Percentiles rank a stretch among this genome's conserved stretches.
Conservation (phyloP, 2,797 vertebrate genomes). For the Lepilemur ruficaudatus region DNA sequence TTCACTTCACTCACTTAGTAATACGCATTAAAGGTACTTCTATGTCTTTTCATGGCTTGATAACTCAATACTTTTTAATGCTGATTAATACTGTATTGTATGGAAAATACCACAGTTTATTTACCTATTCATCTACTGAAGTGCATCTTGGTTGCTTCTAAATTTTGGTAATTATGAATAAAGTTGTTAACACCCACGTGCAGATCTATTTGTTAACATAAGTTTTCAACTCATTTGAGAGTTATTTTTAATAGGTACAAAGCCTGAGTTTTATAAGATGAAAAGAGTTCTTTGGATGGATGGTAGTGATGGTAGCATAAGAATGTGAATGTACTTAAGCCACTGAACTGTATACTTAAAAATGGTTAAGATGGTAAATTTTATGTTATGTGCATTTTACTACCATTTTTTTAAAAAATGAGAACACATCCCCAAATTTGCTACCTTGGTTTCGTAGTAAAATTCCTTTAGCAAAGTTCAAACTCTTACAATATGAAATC, state of each 20-base stretch:
- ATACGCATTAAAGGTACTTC: not conserved
- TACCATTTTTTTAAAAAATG: not conserved
- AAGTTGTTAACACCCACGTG: not conserved
- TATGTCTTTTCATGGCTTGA: not conserved
- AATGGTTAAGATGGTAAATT: not conserved
- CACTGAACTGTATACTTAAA: not conserved
- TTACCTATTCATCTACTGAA: not conserved
- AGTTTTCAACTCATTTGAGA: not conserved
- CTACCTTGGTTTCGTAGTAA: not conserved
- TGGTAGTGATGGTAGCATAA: not conserved
- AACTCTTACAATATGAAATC: not conserved
- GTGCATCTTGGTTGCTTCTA: not conserved
- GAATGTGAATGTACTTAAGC: not conserved
- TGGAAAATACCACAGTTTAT: not conserved
- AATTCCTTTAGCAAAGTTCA: not conserved
- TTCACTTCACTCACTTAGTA: not conserved
- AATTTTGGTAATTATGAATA: not conserved
- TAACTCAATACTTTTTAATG: not conserved
- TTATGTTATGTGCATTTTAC: not conserved
- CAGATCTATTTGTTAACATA: not conserved
- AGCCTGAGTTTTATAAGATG: not conserved
- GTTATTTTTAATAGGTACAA: not conserved
- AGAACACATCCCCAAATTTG: not conserved
- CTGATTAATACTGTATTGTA: not conserved
- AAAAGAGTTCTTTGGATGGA: not conserved